Base-by-base conservation (phyloP, 2,888 invertebrate species). In the Lobophora halterata region DNA sequence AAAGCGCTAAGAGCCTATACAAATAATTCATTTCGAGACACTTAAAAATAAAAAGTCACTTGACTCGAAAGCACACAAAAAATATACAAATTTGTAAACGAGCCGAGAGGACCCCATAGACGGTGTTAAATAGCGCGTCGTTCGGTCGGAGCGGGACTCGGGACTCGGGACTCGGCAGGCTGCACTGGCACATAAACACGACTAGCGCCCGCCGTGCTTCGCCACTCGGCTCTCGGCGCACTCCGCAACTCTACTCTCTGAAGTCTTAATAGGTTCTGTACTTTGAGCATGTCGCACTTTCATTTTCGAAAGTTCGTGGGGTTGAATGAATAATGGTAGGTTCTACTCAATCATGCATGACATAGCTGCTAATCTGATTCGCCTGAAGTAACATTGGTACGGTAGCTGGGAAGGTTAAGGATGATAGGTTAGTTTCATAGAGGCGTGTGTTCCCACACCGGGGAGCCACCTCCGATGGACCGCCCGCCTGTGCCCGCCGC, bases 21-120 rank as follows among this genome's bases (percentile, higher is more conserved):
- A 83, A 85, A 85, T 68, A 83, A 71, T 64, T 79, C 76, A 72
- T 71, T 74, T 75, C 61, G 66, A 73, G 70, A 75, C 78, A 80
- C 82, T 85, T 70, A 66, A 79, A n/a, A 61, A 70, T 68, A 65
- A 77, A 63, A 68, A 71, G 72, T 77, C 80, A 72, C 72, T 72
- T 69, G 57, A 75, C 27, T 25, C 26, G 13, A 23, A 8, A 63
- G 53, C 47, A 46, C 33, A 73, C 77, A 79, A 79, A 81, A 81
- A 82, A 75, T 60, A 62, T 60, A 78, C 78, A 75, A 78, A 77
- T 79, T 78, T 68, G 69, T 64, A 73, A 71, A 40, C 67, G 70
- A 73, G 62, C 65, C 69, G 65, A 63, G 63, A 49, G 57, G n/a
- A n/a, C n/a, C 68, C 59, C 71, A 78, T 65, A 65, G 71, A 67